Evolutionary conservation across 1,140 invertebrate species (phyloP).

Genomic region (Sipha flava): DNA sequence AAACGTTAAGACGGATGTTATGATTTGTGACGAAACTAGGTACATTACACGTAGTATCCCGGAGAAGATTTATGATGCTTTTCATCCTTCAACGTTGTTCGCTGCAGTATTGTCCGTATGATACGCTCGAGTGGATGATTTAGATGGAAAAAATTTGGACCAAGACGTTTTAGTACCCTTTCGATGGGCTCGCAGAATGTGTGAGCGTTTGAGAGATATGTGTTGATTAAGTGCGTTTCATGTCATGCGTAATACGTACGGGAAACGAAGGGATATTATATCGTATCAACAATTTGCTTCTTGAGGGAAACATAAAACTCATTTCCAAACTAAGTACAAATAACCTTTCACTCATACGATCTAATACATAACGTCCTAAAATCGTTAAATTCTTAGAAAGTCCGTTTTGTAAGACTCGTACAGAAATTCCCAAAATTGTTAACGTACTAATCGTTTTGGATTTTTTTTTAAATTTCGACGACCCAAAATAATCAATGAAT

Average conservation of each 20-base stretch:
- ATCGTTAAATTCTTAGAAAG: too few species aligned
- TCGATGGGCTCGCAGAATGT: not conserved
- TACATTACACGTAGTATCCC: not conserved
- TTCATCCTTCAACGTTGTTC: not conserved
- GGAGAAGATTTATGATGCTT: not conserved
- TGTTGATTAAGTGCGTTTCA: not conserved
- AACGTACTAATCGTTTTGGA: too few species aligned
- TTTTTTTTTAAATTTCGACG: too few species aligned
- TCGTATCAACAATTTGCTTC: too few species aligned
- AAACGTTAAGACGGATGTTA: not conserved
- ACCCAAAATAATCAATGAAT: too few species aligned
- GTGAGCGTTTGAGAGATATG: not conserved
- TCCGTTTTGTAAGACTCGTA: too few species aligned
- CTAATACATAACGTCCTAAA: too few species aligned
- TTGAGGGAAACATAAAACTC: too few species aligned
- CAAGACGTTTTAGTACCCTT: not conserved
- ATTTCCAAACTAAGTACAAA: too few species aligned
- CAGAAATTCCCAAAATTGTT: too few species aligned
- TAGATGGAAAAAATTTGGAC: not conserved
- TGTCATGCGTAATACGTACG: not conserved
- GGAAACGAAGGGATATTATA: too few species aligned
- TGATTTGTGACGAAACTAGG: not conserved
- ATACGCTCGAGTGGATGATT: not conserved
- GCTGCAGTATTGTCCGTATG: not conserved
- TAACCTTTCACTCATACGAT: too few species aligned